These are phyloP conservation scores for Ostrea edulis DNA, from an alignment of 1,140 invertebrate genomes.

Conservation along the genomic window DNA sequence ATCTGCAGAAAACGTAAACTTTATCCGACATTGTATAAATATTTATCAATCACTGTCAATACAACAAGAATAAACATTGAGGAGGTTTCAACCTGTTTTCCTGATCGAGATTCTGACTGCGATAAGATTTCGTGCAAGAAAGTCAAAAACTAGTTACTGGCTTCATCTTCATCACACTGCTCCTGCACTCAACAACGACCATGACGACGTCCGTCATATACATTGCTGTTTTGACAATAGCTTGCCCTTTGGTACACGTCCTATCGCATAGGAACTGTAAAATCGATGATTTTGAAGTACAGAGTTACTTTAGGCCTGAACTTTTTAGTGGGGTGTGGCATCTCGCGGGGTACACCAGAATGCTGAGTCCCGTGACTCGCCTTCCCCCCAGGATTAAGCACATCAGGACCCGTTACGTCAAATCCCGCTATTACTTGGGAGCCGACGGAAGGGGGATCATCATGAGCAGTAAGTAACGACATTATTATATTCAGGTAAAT, in stretches of 20 bases:
- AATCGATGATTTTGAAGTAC: constrained; percentile 16
- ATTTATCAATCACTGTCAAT: not conserved
- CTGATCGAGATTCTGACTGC: constrained; percentile 4
- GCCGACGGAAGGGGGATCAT: not conserved
- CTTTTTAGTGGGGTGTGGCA: constrained; percentile 15
- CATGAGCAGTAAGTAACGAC: not conserved
- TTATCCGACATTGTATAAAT: not conserved
- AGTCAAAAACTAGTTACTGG: not conserved
- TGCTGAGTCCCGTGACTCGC: not conserved
- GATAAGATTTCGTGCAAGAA: not conserved
- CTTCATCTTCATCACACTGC: not conserved
- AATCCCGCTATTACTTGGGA: not conserved
- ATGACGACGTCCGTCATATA: not conserved
- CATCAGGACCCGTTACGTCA: not conserved
- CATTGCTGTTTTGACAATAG: not conserved
- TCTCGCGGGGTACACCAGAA: not conserved
- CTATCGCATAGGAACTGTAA: not conserved
- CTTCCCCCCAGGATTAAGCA: not conserved
- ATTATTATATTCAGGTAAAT: not conserved
- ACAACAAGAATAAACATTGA: not conserved
- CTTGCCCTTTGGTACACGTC: not conserved
- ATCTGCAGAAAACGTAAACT: not conserved
- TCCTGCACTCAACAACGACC: not conserved
- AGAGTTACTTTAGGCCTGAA: not conserved
- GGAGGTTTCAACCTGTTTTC: not conserved